Conservation (phyloP, 2,797 vertebrate genomes). For the Coccyzus lansbergi region DNA sequence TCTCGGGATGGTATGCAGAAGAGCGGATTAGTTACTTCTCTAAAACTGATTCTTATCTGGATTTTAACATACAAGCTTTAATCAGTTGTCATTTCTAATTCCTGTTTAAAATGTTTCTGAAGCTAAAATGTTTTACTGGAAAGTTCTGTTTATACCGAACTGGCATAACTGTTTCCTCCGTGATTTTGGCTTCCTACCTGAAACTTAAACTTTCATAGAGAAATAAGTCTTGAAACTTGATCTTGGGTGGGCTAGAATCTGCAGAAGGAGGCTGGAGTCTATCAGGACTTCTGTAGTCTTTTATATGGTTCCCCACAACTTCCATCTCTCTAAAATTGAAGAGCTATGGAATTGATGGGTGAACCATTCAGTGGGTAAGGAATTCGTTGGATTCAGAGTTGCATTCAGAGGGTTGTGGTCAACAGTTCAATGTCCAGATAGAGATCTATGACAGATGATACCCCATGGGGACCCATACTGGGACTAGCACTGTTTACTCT, state of each 20-base stretch:
- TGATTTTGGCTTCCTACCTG: not conserved
- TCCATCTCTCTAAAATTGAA: too few relatives aligned
- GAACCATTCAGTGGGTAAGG: too few relatives aligned
- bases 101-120: not conserved
- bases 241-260: accelerated
- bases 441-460: too few relatives aligned
- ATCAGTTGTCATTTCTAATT: not conserved
- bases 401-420: too few relatives aligned
- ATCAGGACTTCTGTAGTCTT: too few relatives aligned
- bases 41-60: not conserved
- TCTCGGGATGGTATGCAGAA: accelerated
- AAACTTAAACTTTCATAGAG: not conserved
- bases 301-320: too few relatives aligned
- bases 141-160: not conserved
- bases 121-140: not conserved
- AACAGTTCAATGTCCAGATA: too few relatives aligned
- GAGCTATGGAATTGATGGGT: too few relatives aligned
- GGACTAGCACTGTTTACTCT: too few relatives aligned
- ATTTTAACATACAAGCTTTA: not conserved
- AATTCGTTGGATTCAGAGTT: too few relatives aligned
- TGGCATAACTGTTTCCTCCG: not conserved
- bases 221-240: not conserved
- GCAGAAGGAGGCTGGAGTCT: not conserved
- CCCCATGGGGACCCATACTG: too few relatives aligned
- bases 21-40: not conserved